Base-by-base conservation (phyloP, 2,888 invertebrate species). In the Cerceris ruficornis region DNA sequence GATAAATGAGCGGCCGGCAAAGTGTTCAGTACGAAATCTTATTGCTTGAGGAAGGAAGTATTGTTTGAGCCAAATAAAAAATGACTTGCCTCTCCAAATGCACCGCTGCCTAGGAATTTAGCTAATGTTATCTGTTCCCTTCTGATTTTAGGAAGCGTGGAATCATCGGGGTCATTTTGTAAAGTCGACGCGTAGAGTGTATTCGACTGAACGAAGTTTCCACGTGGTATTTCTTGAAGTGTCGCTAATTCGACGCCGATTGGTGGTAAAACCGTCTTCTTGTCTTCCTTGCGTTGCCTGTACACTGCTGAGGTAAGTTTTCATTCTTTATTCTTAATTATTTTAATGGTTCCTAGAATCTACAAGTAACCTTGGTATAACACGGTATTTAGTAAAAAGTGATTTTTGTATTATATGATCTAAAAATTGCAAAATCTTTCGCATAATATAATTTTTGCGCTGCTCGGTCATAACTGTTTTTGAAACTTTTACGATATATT, bases 101-200 rank as follows among this genome's bases (percentile, higher is more conserved):
- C 98, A 0, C 99, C 99, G 74, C 97, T 97, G 0, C 99, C 99
- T 67, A 99, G 94, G 91, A 98, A 98, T 89, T 97, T 97, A 13
- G 96, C 96, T 42, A 98, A 93, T 0, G 96, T 96, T 72, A 99
- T 96, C 90, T 98, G 97, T 81, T 96, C 97, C 76, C 97, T 95
- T 50, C 95, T 94, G 75, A 99, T 97, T 91, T 97, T 97, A 0
- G 98, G 98, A 69, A 98, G 92, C 62, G 96, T 94, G 2, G 96
- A 95, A 80, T 97, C 94, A 83, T 97, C 97, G 11, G 95, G 95
- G 89, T 97, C 96, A 11, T 96, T 95, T n/a, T 94, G 93, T 78
- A 93, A 92, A 0, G 93, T 92, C 4, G 93, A 93, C 71, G 95
- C 96, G 89, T 98, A 98, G 6, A 98, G 93, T 62, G 97, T 96